These are phyloP conservation scores for Lophotis ruficrista DNA, from an alignment of 2,113 vertebrate genomes.

Conservation along the genomic window DNA sequence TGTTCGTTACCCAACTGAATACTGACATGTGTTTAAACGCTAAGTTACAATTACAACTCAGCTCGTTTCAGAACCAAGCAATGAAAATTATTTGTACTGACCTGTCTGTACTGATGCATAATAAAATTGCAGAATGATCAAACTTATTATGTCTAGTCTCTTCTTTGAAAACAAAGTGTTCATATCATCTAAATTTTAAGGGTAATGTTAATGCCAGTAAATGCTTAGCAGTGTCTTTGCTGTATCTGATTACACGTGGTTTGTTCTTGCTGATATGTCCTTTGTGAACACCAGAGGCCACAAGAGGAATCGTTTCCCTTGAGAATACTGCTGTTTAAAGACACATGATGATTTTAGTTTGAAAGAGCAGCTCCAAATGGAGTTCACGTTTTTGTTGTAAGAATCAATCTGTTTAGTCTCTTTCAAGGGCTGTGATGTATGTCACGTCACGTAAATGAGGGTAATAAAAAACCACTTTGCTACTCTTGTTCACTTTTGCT, in stretches of 20 bases:
- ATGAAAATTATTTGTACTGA: neutral
- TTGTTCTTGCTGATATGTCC: neutral
- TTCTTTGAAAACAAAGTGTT: neutral
- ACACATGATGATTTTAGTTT: neutral
- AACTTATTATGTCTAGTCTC: neutral
- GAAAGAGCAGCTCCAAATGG: neutral
- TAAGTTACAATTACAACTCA: neutral
- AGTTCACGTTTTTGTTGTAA: neutral
- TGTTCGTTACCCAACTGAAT: neutral
- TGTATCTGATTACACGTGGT: neutral
- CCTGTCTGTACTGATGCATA: constrained; percentile 15
- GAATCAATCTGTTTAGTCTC: neutral
- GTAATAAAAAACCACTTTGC: neutral
- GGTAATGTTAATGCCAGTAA: neutral
- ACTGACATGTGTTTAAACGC: neutral
- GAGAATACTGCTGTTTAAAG: neutral
- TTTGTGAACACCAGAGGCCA: neutral
- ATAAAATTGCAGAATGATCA: constrained; percentile 45
- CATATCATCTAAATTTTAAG: fast-evolving
- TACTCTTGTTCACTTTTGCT: neutral
- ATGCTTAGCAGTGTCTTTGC: neutral
- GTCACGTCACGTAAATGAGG: neutral
- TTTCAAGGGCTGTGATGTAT: neutral
- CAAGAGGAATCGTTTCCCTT: neutral
- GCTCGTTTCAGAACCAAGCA: neutral